A percentile compares a stretch with the other conserved stretches of the same genome.
phyloP scores from a whole-genome alignment of 2,888 invertebrate genomes.

The Coleophora flavipennella region DNA sequence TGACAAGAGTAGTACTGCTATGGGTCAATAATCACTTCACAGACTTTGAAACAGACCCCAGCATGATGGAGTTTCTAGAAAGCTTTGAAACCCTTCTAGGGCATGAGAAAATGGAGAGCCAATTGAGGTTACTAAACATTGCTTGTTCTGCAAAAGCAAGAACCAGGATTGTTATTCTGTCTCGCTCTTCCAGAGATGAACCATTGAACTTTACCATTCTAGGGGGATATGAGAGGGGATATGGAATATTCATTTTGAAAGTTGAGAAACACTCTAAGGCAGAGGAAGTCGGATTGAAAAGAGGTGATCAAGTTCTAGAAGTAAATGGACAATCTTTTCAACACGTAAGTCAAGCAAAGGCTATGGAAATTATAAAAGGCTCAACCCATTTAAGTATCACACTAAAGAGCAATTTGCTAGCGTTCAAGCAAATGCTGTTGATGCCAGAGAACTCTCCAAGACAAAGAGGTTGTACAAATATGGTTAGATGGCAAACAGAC shows the following conservation, averaged over 20 bases:
- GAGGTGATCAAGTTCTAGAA: constrained; percentile 98
- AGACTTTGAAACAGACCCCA: constrained; percentile 95
- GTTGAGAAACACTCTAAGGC: constrained; percentile 95
- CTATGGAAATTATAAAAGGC: constrained; percentile 92
- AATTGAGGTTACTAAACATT: constrained; percentile 89
- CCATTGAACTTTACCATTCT: constrained; percentile 92
- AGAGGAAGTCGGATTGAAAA: constrained; percentile 94
- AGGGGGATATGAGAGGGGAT: constrained; percentile 93
- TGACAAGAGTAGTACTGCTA: constrained; percentile 94
- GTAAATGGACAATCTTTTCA: constrained; percentile 98
- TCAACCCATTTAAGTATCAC: constrained; percentile 97
- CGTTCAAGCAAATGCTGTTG: constrained; percentile 79
- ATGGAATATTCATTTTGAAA: constrained; percentile 95
- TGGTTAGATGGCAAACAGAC: constrained; percentile 77
- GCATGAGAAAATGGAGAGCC: constrained; percentile 88
- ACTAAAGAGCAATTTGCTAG: constrained; percentile 96
- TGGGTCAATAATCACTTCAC: constrained; percentile 99
- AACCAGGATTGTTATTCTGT: constrained; percentile 91
- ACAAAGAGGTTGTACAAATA: constrained; percentile 78
- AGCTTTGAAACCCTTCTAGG: constrained; percentile 90
- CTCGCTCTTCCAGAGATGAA: constrained; percentile 94
- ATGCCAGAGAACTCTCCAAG: constrained; percentile 87
- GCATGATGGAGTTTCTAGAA: constrained; percentile 97
- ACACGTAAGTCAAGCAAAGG: constrained; percentile 91
- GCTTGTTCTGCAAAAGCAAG: constrained; percentile 98